These are phyloP conservation scores for Alsophila aescularia DNA, from an alignment of 2,888 invertebrate genomes.

Conservation along the genomic window DNA sequence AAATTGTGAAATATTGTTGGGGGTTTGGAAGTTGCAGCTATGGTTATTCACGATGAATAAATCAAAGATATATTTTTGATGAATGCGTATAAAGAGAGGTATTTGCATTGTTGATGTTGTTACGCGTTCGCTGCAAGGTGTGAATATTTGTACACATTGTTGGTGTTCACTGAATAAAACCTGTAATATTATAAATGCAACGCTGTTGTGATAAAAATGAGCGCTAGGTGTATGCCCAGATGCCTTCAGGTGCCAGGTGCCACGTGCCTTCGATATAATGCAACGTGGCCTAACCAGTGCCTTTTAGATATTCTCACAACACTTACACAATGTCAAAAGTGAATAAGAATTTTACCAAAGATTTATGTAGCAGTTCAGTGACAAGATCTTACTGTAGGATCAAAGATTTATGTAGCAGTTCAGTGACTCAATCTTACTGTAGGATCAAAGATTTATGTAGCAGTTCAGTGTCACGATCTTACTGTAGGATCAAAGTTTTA, in stretches of 20 bases:
- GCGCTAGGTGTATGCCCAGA: constrained; percentile 1
- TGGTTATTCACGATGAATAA: background rate
- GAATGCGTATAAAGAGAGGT: constrained; percentile 1
- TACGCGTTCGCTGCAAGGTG: constrained; percentile 9
- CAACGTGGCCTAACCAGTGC: constrained; percentile 31
- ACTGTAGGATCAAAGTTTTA: constrained; percentile 63
- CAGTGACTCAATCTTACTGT: too few relatives aligned
- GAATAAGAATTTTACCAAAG: constrained; percentile 53
- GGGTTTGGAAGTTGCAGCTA: constrained; percentile 16
- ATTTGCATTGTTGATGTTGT: constrained; percentile 6
- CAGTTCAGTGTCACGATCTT: too few relatives aligned
- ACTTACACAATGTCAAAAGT: constrained; percentile 23
- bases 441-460: constrained; percentile 57
- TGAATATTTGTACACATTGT: constrained; percentile 21
- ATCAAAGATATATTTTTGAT: background rate
- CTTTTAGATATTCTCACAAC: constrained; percentile 31
- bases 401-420: constrained; percentile 54
- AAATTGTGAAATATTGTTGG: background rate
- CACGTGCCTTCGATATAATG: constrained; percentile 31
- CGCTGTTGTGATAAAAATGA: constrained; percentile 9
- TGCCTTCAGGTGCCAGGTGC: constrained; percentile 15
- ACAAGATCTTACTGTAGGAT: too few relatives aligned
- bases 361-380: constrained; percentile 45
- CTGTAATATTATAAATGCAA: constrained; percentile 2
- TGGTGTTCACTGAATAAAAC: constrained; percentile 24